Evolutionary conservation across 2,113 vertebrate species (phyloP), one percentile per base, ranked within the genome.

Genomic region (Opisthocomus hoazin): DNA sequence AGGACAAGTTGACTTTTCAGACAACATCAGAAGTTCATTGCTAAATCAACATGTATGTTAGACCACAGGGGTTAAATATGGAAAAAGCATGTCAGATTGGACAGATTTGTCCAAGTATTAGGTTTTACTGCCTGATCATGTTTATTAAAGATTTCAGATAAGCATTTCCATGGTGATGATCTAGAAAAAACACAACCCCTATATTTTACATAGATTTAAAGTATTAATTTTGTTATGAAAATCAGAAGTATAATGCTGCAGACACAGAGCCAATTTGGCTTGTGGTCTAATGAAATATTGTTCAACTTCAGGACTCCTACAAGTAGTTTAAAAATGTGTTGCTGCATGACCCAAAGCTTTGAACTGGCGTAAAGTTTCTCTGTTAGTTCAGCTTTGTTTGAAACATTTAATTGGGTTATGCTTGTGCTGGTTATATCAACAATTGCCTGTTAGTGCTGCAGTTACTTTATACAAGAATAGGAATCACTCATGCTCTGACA

Each of bases 91-190:
- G 34, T 91, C 51, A 77, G 37, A 15, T 76, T 48, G 65, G 29
- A 73, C 24, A 61, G 58, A 39, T 30, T 85, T 89, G 81, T 86
- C 56, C 36, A 86, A 10, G 1, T 1, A 58, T 69, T 89, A 84
- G 32, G 24, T 63, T 87, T 93, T 90, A 74, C 54, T 94, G 39
- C 68, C 29, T 89, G 57, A 50, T 48, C 8, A 15, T 69, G 17
- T 70, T 95, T 95, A 85, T 71, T 87, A 80, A 88, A 84, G 54
- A 51, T 85, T 91, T 87, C 54, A 88, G 70, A 41, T 85, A 83
- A 87, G 41, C 32, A n/a, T 57, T 89, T 94, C 46, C 15, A 24
- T 26, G 7, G 22, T 84, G 34, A 71, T 46, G 46, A 93, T 69
- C n/a, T 54, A 61, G 37, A 73, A 53, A 30, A 46, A 12, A 5